A percentile compares a stretch with the other conserved stretches of the same genome.
These are phyloP conservation scores for Stichodactyla mertensii DNA, from an alignment of 64 coral and sea anemone genomes.

Conservation along the genomic window DNA sequence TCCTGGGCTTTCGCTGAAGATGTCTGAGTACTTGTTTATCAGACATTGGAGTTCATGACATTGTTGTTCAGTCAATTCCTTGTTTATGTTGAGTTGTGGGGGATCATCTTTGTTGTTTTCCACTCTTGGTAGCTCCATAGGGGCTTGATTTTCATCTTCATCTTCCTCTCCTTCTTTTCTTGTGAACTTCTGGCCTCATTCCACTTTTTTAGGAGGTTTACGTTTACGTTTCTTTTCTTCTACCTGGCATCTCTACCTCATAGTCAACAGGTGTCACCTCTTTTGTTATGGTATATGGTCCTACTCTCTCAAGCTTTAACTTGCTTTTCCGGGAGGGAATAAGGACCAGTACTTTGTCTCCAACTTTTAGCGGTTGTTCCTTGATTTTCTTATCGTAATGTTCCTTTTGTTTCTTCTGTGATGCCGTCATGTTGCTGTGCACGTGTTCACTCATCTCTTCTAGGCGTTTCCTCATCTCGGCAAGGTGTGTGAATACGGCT, in stretches of 20 bases:
- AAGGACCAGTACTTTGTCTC: conserved; percentile 27
- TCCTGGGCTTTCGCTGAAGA: neutral
- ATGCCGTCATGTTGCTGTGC: conserved; percentile 17
- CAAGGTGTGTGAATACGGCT: neutral
- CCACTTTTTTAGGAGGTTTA: conserved; percentile 24
- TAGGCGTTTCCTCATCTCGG: conserved; percentile 9
- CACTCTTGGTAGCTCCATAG: neutral
- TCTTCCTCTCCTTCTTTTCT: neutral
- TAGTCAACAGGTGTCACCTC: conserved; percentile 35
- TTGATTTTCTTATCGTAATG: conserved; percentile 10
- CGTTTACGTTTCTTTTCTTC: conserved; percentile 13
- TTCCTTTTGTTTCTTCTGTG: conserved; percentile 32
- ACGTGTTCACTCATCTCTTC: neutral
- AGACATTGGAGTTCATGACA: neutral
- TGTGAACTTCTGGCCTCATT: neutral
- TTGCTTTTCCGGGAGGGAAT: conserved; percentile 16
- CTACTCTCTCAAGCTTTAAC: neutral
- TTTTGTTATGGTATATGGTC: conserved; percentile 36
- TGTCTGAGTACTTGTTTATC: neutral
- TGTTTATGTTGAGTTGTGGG: neutral
- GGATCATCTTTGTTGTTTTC: neutral
- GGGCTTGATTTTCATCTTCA: neutral
- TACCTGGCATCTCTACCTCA: neutral
- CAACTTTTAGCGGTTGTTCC: neutral
- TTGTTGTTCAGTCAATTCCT: neutral